Evolutionary conservation across 2,888 invertebrate species (phyloP).

Genomic region (Monochamus alternatus): DNA sequence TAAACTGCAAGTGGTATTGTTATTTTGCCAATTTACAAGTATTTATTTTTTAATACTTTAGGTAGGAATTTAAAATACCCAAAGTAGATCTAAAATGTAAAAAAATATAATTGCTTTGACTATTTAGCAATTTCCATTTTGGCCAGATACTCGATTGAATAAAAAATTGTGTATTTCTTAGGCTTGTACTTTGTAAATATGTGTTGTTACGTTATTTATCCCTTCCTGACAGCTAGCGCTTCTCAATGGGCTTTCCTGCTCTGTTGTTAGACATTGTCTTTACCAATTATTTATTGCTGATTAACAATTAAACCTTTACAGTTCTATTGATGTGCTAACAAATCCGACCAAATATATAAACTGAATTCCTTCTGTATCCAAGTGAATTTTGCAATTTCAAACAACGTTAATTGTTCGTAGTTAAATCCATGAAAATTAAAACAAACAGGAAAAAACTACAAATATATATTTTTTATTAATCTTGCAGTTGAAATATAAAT

Average conservation of each 20-base stretch:
- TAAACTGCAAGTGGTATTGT: too few species aligned
- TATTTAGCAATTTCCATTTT: not conserved
- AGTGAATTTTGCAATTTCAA: slow-evolving; percentile 3
- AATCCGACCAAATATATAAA: slow-evolving; percentile 17
- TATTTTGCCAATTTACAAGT: too few species aligned
- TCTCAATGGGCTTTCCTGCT: slow-evolving; percentile 23
- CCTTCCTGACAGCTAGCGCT: slow-evolving; percentile 21
- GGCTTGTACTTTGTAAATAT: not conserved
- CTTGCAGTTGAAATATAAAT: not conserved
- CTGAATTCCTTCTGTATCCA: slow-evolving; percentile 15
- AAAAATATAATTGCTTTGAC: too few species aligned
- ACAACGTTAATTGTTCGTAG: not conserved
- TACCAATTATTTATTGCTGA: slow-evolving; percentile 24
- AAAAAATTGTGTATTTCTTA: not conserved
- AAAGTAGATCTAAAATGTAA: too few species aligned
- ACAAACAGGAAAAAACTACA: too few species aligned
- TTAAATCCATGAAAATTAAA: too few species aligned
- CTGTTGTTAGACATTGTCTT: slow-evolving; percentile 28
- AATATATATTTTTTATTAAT: not conserved
- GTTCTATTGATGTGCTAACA: not conserved
- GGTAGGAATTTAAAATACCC: too few species aligned
- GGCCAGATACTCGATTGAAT: not conserved
- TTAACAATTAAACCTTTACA: not conserved
- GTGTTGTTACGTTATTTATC: not conserved
- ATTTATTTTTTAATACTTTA: too few species aligned